Evolutionary conservation across 2,888 invertebrate genomes (phyloP).

Genomic region (Trissolcus brochymenae): DNA sequence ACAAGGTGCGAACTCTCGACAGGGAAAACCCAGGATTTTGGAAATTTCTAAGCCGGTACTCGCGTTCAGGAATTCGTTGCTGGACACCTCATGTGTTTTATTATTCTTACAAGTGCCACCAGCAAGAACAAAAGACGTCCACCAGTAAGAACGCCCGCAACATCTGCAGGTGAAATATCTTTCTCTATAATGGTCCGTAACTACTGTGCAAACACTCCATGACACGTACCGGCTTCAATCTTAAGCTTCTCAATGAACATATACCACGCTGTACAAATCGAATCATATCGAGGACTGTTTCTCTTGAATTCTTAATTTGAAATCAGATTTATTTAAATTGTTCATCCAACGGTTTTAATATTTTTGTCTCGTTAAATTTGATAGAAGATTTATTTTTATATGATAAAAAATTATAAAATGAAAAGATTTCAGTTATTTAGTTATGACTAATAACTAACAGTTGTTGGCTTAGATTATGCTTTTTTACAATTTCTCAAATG

Average conservation of each 20-base stretch:
- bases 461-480: neutral
- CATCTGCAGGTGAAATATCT: slow-evolving; percentile 33
- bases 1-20: slow-evolving; percentile 32
- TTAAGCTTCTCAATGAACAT: slow-evolving; percentile 2
- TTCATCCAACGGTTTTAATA: neutral
- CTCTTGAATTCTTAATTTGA: neutral
- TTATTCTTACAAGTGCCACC: slow-evolving; percentile 39
- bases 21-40: slow-evolving; percentile 30
- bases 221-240: slow-evolving; percentile 20
- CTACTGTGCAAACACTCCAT: slow-evolving; percentile 43
- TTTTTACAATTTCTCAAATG: too few species aligned
- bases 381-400: neutral
- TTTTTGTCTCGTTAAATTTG: neutral
- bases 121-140: slow-evolving; percentile 24
- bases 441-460: neutral
- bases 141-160: slow-evolving; percentile 32
- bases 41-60: neutral
- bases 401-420: neutral
- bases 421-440: neutral
- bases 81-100: slow-evolving; percentile 23
- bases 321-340: neutral
- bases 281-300: neutral
- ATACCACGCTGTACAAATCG: neutral
- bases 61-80: neutral
- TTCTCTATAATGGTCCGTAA: slow-evolving; percentile 32